Evolutionary conservation across 2,797 vertebrate genomes (phyloP).

Genomic region (Champsocephalus esox): DNA sequence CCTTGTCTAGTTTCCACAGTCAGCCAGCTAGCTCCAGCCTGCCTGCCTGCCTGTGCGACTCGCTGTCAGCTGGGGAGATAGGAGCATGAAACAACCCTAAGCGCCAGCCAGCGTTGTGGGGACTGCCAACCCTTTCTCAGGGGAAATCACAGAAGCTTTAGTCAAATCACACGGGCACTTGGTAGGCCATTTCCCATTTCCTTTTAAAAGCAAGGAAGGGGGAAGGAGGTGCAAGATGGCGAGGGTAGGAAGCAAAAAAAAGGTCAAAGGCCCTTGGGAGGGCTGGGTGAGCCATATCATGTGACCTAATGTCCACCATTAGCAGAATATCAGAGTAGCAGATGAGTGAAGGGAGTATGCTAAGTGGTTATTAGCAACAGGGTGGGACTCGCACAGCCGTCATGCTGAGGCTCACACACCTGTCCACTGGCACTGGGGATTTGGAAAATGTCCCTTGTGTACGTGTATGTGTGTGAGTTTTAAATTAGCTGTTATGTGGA

Average conservation of each 20-base stretch:
- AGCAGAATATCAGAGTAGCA: conserved; percentile 65
- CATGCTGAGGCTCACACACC: conserved; percentile 63
- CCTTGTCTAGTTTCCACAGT: conserved; percentile 67
- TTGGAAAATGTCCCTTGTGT: conserved; percentile 53
- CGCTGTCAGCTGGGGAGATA: conserved; percentile 77
- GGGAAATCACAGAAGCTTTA: conserved; percentile 83
- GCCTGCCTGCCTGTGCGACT: conserved; percentile 57
- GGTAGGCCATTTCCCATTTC: conserved; percentile 70
- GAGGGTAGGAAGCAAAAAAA: conserved; percentile 47
- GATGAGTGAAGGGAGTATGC: conserved; percentile 73
- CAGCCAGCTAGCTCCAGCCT: conserved; percentile 51
- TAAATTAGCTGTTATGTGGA: conserved; percentile 51
- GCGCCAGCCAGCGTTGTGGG: conserved; percentile 65
- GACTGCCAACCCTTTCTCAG: conserved; percentile 74
- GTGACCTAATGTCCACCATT: conserved; percentile 66
- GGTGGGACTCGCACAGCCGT: conserved; percentile 46
- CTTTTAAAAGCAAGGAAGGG: conserved; percentile 46
- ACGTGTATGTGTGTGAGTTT: conserved; percentile 24
- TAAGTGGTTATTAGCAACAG: conserved; percentile 73
- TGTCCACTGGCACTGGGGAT: conserved; percentile 62
- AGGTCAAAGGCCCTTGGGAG: conserved; percentile 66
- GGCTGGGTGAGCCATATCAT: conserved; percentile 40
- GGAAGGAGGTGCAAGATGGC: conserved; percentile 20
- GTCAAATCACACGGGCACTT: conserved; percentile 78
- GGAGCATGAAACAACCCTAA: conserved; percentile 72